Base-by-base conservation (phyloP, 2,888 invertebrate genomes). In the Agrotis exclamationis region DNA sequence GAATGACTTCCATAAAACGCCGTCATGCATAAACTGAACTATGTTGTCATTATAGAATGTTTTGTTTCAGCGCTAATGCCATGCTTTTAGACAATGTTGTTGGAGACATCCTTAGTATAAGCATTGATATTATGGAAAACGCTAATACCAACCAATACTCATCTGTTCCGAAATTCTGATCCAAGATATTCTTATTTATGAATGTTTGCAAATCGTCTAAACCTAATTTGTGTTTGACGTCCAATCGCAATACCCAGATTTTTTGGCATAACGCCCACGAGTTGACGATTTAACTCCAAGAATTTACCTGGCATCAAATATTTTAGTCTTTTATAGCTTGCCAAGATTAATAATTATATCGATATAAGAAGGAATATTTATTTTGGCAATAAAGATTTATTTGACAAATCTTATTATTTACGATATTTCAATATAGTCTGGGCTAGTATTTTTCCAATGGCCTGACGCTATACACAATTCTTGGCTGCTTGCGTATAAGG, bases 301-400 rank as follows among this genome's bases (percentile, higher is more conserved):
- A 82, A 68, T 78, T 82, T 78, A 79, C 79, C 79, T 79, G 62
- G 56, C 79, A 65, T 65, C 62, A 68, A 56, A 68, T n/a, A 78
- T 65, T 77, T 79, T 33, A 18, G 16, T 33, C 33, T 67, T 64
- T 18, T 53, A 14, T 62, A 67, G n/a, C 24, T 51, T 78, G 79
- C 83, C 79, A 72, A 82, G 47, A 68, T 59, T 48, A 71, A 51
- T 33, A 59, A 70, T 65, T 70, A 28, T 69, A 68, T 78, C 33
- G 53, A 47, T 58, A 47, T 58, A 20, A 70, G 48, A 24, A 57
- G 13, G 45, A 45, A 63, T 77, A 54, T 63, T 79, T 63, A 9
- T 62, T 39, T 53, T 50, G 47, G 59, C 47, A 56, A 24, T 64
- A 70, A 18, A 18, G 45, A 50, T 51, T 63, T 59, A 0, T 11